Percentiles rank a stretch among this genome's conserved stretches.
Evolutionary conservation across 2,113 vertebrate genomes (phyloP).

Genomic region (Delphinus delphis): DNA sequence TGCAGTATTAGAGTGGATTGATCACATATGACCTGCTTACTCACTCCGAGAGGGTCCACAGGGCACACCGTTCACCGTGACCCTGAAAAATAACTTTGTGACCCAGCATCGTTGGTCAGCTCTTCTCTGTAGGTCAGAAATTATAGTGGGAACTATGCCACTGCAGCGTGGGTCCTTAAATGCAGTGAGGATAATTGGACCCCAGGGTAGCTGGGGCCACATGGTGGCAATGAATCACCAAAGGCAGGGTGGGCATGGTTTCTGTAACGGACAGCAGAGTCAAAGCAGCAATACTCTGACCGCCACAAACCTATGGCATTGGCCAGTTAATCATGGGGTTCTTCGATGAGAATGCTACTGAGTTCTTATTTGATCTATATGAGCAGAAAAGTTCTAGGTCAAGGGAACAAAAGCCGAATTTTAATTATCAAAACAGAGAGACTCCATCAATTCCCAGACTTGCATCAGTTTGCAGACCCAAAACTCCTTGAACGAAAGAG

Average conservation of each 20-base stretch:
- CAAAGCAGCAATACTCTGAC: background rate
- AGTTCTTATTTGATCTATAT: background rate
- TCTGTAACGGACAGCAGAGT: background rate
- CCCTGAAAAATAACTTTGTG: background rate
- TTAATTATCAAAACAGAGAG: background rate
- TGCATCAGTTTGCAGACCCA: background rate
- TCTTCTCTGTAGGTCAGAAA: background rate
- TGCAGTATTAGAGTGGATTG: background rate
- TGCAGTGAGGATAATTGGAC: background rate
- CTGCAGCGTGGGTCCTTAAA: background rate
- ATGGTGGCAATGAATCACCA: background rate
- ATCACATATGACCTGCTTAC: background rate
- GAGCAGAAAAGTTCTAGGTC: background rate
- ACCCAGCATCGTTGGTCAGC: background rate
- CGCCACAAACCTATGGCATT: background rate
- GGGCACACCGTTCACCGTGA: background rate
- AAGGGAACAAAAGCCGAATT: background rate
- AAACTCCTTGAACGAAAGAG: background rate
- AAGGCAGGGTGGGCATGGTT: background rate
- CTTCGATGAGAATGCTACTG: background rate
- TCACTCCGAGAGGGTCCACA: background rate
- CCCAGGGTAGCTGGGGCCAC: too few relatives aligned
- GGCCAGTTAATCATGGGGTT: background rate
- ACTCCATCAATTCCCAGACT: background rate
- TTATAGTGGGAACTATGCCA: background rate